Evolutionary conservation across 2,888 invertebrate genomes (phyloP), one percentile per base, ranked within the genome.

Genomic region (Myopa tessellatipennis): DNA sequence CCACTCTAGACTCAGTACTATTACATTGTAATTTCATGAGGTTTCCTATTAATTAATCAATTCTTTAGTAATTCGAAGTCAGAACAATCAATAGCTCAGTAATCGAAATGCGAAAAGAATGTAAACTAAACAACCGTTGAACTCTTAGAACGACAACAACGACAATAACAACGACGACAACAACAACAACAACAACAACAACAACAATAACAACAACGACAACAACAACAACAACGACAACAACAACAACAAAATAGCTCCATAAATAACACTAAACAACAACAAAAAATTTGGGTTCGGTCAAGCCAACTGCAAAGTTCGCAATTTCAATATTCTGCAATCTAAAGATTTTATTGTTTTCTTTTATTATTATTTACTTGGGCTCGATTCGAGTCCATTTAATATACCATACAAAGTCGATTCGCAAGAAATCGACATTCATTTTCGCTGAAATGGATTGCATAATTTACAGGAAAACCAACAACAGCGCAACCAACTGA

Each of bases 251-350:
- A 16, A 65, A 65, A 16, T 36, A 8, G 14, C 38, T 10, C 67
- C 71, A 26, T 26, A 26, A 26, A 26, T 26, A 26, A 26, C 26
- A 26, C 1, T 1, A 26, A 26, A 26, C 1, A 26, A 26, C n/a
- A 52, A 70, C 26, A 55, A 16, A 34, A 55, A 71, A n/a, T 75
- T 34, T 75, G 75, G 75, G 75, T 69, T 75, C 58, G 75, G 68
- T 69, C 75, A 68, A 60, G 68, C 75, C 58, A 75, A 75, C 68
- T 75, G 75, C 75, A 69, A 63, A 34, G 60, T 60, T 75, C 58
- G 75, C 75, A 75, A 75, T 75, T 75, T 75, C 40, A 60, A 60
- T 75, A 60, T 75, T 69, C 68, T 60, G 75, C 75, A 75, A 75
- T 75, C 69, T 58, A 75, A 75, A 40, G 69, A 69, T 61, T 60